Percentiles rank a stretch among this genome's conserved stretches.
Evolutionary conservation across 2,888 invertebrate species (phyloP).

Genomic region (Oscheius sp.): DNA sequence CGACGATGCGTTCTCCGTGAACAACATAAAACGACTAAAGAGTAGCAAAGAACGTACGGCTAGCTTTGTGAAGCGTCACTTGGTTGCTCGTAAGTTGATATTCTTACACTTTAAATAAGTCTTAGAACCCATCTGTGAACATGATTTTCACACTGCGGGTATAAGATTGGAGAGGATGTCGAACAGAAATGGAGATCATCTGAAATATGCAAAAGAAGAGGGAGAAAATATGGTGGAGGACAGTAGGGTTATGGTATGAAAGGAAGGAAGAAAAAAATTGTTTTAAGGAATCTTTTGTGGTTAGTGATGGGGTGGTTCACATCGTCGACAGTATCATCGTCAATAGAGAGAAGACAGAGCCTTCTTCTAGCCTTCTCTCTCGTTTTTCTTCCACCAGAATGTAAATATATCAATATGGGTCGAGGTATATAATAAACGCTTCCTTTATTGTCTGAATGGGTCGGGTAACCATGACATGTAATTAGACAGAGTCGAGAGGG

Average conservation of each 20-base stretch:
- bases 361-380: no score
- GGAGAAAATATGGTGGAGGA: neutral
- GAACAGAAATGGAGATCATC: constrained; percentile 21
- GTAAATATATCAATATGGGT: no score
- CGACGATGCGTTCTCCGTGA: constrained; percentile 11
- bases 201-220: neutral
- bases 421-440: no score
- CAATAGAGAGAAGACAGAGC: neutral
- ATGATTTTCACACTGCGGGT: neutral
- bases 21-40: constrained; percentile 6
- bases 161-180: neutral
- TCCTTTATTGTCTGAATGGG: no score
- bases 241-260: constrained; percentile 3
- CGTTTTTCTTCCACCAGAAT: no score
- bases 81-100: constrained; percentile 7
- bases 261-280: neutral
- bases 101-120: neutral
- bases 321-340: constrained; percentile 3
- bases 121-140: constrained; percentile 13
- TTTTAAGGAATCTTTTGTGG: constrained; percentile 15
- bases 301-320: constrained; percentile 22
- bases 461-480: no score
- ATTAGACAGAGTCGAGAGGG: no score
- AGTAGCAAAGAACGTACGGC: neutral
- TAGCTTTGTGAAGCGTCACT: neutral